Conservation (phyloP, 2,797 vertebrate genomes). For the Pampus argenteus region DNA sequence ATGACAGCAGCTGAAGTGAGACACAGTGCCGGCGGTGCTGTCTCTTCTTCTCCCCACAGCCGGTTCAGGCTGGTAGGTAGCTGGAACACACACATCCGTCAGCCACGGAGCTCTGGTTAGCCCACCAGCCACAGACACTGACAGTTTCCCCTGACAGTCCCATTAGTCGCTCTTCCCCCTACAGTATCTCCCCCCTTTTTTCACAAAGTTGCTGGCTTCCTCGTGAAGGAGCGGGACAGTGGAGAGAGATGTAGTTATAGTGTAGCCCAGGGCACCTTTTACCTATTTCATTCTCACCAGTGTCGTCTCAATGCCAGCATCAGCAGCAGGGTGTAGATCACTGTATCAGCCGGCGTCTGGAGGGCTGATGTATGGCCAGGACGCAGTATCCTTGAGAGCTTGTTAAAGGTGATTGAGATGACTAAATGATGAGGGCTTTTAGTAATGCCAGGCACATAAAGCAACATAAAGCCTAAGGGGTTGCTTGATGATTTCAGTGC, state of each 20-base stretch:
- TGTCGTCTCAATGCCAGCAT: conserved; percentile 50
- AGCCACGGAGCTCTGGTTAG: conserved; percentile 65
- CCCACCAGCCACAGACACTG: conserved; percentile 67
- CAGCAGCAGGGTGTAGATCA: conserved; percentile 60
- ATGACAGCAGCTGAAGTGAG: conserved; percentile 82
- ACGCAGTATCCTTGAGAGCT: conserved; percentile 78
- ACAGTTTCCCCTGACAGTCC: conserved; percentile 75
- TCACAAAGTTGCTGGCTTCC: conserved; percentile 52
- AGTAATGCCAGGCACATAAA: conserved; percentile 47
- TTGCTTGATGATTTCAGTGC: conserved; percentile 53
- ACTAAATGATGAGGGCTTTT: conserved; percentile 50
- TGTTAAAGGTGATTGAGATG: conserved; percentile 83
- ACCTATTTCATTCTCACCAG: conserved; percentile 59
- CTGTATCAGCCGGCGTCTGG: conserved; percentile 53
- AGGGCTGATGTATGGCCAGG: conserved; percentile 76
- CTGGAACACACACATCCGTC: conserved; percentile 71
- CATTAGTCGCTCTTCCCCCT: conserved; percentile 64
- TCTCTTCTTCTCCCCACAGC: conserved; percentile 33
- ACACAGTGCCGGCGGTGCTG: conserved; percentile 69
- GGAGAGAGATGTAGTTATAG: conserved; percentile 67
- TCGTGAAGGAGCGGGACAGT: conserved; percentile 43
- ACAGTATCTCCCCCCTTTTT: conserved; percentile 13
- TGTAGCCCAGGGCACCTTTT: conserved; percentile 66
- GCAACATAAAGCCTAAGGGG: conserved; percentile 46
- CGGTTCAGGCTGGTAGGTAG: conserved; percentile 52